A percentile compares a stretch with the other conserved stretches of the same genome.
These are phyloP conservation scores for Apamea epomidion DNA, from an alignment of 2,888 invertebrate genomes.

Conservation along the genomic window DNA sequence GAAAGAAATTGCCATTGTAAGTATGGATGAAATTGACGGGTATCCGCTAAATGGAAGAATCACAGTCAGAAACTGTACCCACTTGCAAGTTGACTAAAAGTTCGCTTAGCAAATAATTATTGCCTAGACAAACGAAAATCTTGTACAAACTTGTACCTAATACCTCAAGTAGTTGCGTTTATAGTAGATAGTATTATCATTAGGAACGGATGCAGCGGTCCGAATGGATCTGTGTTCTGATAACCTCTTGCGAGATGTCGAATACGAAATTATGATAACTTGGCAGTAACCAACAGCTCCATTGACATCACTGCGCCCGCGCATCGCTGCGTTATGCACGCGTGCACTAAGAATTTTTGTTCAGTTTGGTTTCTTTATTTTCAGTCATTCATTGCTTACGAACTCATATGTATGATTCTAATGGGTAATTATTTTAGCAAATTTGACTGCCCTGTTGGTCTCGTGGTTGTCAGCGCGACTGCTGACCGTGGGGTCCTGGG, in stretches of 20 bases:
- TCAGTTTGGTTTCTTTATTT: neutral
- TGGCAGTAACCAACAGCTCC: slow-evolving; percentile 77
- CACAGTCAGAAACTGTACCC: neutral
- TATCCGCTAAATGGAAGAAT: neutral
- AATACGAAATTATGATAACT: slow-evolving; percentile 73
- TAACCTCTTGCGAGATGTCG: slow-evolving; percentile 79
- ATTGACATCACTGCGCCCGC: slow-evolving; percentile 78
- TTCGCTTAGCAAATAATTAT: neutral
- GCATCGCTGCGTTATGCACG: slow-evolving; percentile 63
- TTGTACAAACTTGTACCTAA: slow-evolving; percentile 17
- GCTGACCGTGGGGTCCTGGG: too few relatives aligned
- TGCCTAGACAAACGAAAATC: slow-evolving; percentile 12
- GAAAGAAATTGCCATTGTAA: neutral
- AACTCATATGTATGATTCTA: neutral
- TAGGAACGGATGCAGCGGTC: slow-evolving; percentile 79
- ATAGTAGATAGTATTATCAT: slow-evolving; percentile 71
- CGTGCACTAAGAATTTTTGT: slow-evolving; percentile 25
- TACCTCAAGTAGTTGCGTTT: slow-evolving; percentile 47
- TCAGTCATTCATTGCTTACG: too few relatives aligned
- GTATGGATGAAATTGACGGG: neutral
- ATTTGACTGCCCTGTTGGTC: too few relatives aligned
- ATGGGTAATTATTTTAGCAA: too few relatives aligned
- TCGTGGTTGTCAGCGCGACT: too few relatives aligned
- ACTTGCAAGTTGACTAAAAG: neutral
- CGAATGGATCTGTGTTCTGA: slow-evolving; percentile 73